Evolutionary conservation across 1,140 invertebrate species (phyloP).

Genomic region (Scaptomyza pallida): DNA sequence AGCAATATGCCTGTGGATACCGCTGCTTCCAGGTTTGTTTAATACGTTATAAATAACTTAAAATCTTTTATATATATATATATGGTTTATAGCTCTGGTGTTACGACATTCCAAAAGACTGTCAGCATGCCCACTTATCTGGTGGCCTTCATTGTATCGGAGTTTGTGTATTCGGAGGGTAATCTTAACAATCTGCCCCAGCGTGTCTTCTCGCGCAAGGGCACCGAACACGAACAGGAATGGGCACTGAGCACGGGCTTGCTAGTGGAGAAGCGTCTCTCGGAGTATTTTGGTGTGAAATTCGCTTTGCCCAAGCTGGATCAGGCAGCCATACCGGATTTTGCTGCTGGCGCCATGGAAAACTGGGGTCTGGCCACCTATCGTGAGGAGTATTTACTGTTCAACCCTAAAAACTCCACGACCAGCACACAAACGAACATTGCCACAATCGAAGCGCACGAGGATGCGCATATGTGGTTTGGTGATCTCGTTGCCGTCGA

Average conservation of each 20-base stretch:
- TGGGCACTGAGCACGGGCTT: constrained; percentile 74
- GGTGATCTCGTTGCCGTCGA: constrained; percentile 87
- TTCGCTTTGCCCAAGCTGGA: constrained; percentile 78
- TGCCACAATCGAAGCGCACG: constrained; percentile 86
- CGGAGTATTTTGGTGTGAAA: constrained; percentile 62
- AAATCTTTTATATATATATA: too few relatives aligned
- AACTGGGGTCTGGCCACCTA: constrained; percentile 83
- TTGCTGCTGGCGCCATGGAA: constrained; percentile 83
- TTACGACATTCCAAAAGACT: constrained; percentile 59
- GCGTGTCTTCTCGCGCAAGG: constrained; percentile 73
- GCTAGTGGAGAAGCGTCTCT: constrained; percentile 67
- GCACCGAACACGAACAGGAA: constrained; percentile 69
- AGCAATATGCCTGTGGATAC: constrained; percentile 89
- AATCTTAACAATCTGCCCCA: constrained; percentile 77
- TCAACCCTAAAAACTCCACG: constrained; percentile 69
- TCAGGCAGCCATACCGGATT: constrained; percentile 77
- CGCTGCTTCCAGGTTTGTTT: constrained; percentile 49
- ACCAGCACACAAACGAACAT: constrained; percentile 84
- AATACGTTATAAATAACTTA: too few relatives aligned
- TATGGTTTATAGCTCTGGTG: constrained; percentile 45
- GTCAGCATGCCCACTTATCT: constrained; percentile 72
- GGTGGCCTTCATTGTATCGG: constrained; percentile 79
- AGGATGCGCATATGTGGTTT: constrained; percentile 89
- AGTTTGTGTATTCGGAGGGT: constrained; percentile 85
- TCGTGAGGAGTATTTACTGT: constrained; percentile 74